Conservation (phyloP, 2,888 invertebrate species). For the Limnephilus rhombicus region DNA sequence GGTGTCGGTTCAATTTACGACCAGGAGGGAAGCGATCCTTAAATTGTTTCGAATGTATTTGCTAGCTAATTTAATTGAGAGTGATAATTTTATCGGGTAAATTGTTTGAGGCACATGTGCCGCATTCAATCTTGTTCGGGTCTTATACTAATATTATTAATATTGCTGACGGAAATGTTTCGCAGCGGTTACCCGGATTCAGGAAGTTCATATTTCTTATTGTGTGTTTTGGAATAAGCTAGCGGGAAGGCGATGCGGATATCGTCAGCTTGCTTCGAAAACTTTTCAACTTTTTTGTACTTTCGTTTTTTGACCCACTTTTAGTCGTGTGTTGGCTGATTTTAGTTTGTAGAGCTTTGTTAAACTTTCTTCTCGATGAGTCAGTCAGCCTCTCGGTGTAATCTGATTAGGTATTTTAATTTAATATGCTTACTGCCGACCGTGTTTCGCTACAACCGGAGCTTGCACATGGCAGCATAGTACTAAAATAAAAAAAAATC, state of each 20-base stretch:
- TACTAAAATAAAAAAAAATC: too few species aligned
- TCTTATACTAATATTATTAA: not conserved
- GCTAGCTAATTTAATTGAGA: constrained; percentile 19
- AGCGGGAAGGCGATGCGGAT: not conserved
- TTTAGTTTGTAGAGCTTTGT: too few species aligned
- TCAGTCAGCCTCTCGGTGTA: too few species aligned
- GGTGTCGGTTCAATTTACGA: constrained; percentile 38
- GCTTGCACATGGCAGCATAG: too few species aligned
- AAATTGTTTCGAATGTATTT: constrained; percentile 25
- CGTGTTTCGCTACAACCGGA: too few species aligned
- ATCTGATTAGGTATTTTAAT: too few species aligned
- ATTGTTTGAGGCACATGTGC: not conserved
- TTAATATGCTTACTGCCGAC: too few species aligned
- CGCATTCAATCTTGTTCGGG: not conserved
- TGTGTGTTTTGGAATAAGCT: not conserved
- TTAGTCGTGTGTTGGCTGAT: too few species aligned
- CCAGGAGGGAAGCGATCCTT: not conserved
- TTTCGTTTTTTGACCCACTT: not conserved
- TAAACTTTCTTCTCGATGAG: too few species aligned
- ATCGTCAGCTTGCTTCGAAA: not conserved
- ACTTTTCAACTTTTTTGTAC: not conserved
- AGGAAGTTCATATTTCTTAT: constrained; percentile 2
- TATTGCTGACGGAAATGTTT: constrained; percentile 2
- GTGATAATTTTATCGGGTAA: constrained; percentile 14
- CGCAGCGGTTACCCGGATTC: not conserved